Base-by-base conservation (phyloP, 2,888 invertebrate species). In the Macroteleia sp. region DNA sequence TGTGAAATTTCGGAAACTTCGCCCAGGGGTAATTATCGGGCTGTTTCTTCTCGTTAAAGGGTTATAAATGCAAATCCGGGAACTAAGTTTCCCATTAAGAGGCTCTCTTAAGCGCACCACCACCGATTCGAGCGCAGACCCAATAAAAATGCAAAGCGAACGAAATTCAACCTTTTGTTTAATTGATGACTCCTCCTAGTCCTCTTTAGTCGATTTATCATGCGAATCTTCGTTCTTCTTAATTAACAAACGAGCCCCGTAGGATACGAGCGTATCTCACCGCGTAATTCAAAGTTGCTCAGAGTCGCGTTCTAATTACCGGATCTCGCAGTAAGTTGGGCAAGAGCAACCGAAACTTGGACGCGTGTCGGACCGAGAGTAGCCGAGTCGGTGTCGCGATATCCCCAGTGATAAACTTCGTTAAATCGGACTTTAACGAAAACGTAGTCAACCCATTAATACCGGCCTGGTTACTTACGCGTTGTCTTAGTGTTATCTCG, bases 261-360 rank as follows among this genome's bases (percentile, higher is more conserved):
- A 87, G 89, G 84, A 82, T 83, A 83, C 77, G 76, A 41, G 69
- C 77, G 80, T 77, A 77, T 70, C 81, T 79, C 66, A 41, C 62
- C 83, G 84, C 88, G 88, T 89, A 88, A 90, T 89, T 90, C 89
- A 89, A 89, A 90, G 87, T 90, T n/a, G n/a, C n/a, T n/a, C n/a
- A n/a, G n/a, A n/a, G n/a, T n/a, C 85, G 83, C 85, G 85, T 85
- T 89, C 86, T 89, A 90, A 90, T 90, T 90, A 90, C 85, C 84
- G 82, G 84, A 89, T 88, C 89, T 88, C 87, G 88, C 86, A 84
- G 81, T 80, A 80, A 77, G 59, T 73, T 78, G 59, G 56, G 48
- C 69, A 75, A 44, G 62, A 73, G 71, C 54, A 75, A 39, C 54
- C 69, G 81, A 82, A 85, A 85, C 82, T 85, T 85, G 83, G 83